These are phyloP conservation scores for Parazoanthus darwini DNA, from an alignment of 92 coral and sea anemone genomes.

Conservation along the genomic window DNA sequence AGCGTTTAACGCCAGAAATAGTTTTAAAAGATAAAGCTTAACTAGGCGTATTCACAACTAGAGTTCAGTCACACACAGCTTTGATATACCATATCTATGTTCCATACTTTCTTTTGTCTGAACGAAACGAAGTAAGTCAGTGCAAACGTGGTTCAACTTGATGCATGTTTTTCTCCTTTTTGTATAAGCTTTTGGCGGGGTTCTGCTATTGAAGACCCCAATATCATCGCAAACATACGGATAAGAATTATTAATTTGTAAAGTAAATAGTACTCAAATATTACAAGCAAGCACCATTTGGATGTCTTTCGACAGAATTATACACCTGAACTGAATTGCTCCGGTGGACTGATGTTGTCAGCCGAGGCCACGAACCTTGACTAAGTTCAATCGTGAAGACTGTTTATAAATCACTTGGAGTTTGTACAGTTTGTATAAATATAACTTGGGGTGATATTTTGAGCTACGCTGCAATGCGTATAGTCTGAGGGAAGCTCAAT, in stretches of 20 bases:
- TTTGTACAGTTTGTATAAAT: conserved; percentile 67
- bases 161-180: conserved; percentile 15
- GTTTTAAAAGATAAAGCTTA: conserved; percentile 46
- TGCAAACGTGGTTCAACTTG: conserved; percentile 31
- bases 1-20: conserved; percentile 85
- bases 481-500: conserved; percentile 39
- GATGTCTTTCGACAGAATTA: conserved; percentile 51
- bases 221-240: conserved; percentile 54
- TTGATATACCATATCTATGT: conserved; percentile 40
- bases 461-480: conserved; percentile 16
- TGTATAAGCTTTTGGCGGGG: conserved; percentile 19
- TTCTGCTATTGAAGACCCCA: conserved; percentile 26
- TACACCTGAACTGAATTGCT: conserved; percentile 40
- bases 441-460: conserved; percentile 54
- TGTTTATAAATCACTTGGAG: conserved; percentile 39
- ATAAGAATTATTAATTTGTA: conserved; percentile 70
- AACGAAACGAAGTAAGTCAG: conserved; percentile 29
- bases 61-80: conserved; percentile 52
- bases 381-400: conserved; percentile 35
- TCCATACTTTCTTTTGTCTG: conserved; percentile 22
- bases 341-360: conserved; percentile 30
- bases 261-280: conserved; percentile 81
- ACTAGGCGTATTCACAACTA: conserved; percentile 48
- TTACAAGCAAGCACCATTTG: conserved; percentile 56
- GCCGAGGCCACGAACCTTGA: conserved; percentile 29